Evolutionary conservation across 2,888 invertebrate genomes (phyloP), one percentile per base, ranked within the genome.

Genomic region (Tipula confusa): DNA sequence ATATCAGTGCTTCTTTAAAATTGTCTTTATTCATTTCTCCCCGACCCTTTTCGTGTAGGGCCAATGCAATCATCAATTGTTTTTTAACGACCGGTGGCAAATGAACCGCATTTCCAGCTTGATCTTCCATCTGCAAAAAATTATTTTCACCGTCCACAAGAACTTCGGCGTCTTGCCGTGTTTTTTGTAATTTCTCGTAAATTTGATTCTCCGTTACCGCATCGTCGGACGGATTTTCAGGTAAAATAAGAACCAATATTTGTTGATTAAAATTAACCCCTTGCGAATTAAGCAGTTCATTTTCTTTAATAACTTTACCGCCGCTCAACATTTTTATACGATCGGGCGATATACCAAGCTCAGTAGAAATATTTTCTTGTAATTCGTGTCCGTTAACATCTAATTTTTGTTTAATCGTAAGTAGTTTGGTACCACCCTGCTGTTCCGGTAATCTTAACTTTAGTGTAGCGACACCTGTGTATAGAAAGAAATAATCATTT

Each of bases 41-140:
- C 15, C 93, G 91, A 0, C 96, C 96, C 84, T 95, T 94, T 88
- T 95, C 95, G 88, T 96, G 95, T 81, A 95, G 90, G 3, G 96
- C 93, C 90, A 96, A 92, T 0, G 95, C 96, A 83, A 95, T 91
- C 84, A 95, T 91, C 1, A 97, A 88, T 0, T 95, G 92, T 86
- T 93, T 92, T 83, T 92, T 92, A 88, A 96, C 96, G 0, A 91
- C 90, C 0, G 91, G 89, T 0, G 96, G 96, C 29, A 96, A 90
- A 82, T 93, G 91, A 2, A 96, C 90, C 0, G 93, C 88, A 87
- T 94, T 93, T 0, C 96, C 96, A 9, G 93, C 92, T 86, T 96
- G 96, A 88, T 96, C 95, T 87, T 96, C 94, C 84, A 95, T 88
- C 89, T 91, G 91, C 15, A 83, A 28, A 15, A 48, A 28, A 48